phyloP scores from a whole-genome alignment of 2,113 vertebrate genomes.

The Hippolais icterina region DNA sequence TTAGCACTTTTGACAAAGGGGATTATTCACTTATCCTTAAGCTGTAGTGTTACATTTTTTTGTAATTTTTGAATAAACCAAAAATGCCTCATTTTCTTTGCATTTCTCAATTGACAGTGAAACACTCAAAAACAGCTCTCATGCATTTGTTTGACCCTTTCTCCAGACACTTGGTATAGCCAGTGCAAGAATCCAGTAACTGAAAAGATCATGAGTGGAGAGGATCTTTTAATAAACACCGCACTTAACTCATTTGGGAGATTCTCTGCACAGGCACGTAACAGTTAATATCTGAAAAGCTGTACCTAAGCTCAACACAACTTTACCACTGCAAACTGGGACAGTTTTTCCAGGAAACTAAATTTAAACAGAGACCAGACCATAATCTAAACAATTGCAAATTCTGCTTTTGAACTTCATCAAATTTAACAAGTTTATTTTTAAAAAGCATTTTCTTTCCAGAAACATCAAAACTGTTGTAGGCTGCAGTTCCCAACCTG shows the following conservation, averaged over 20 bases:
- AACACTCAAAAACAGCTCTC: neutral
- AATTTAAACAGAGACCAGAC: neutral
- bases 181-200: neutral
- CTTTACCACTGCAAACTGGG: neutral
- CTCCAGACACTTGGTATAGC: neutral
- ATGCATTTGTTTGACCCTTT: neutral
- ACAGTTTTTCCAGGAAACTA: neutral
- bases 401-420: neutral
- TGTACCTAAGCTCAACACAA: neutral
- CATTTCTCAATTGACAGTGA: neutral
- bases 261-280: neutral
- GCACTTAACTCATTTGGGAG: neutral
- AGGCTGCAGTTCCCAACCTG: neutral
- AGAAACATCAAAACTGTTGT: neutral
- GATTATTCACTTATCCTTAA: conserved; percentile 42
- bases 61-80: conserved; percentile 76
- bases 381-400: neutral
- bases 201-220: neutral
- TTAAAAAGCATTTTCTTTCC: neutral
- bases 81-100: conserved; percentile 9
- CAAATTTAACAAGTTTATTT: neutral
- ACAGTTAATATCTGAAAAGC: neutral
- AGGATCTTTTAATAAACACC: neutral
- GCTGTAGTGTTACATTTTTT: conserved; percentile 38
- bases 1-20: neutral